These are phyloP conservation scores for Trilocha varians DNA, from an alignment of 2,888 invertebrate genomes.

Conservation along the genomic window DNA sequence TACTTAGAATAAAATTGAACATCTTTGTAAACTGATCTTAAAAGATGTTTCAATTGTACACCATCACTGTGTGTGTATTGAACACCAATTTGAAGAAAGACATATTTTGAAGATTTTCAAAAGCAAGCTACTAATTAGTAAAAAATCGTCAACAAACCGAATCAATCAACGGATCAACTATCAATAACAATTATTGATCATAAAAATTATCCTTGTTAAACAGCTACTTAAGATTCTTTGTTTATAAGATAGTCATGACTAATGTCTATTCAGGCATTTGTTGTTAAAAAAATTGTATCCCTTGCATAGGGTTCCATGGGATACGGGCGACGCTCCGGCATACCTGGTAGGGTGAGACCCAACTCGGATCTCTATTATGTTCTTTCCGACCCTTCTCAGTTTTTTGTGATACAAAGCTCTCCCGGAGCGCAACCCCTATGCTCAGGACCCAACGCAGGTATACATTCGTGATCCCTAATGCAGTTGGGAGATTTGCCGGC, in stretches of 20 bases:
- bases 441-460: conserved; percentile 49
- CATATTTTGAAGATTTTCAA: too few relatives aligned
- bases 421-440: conserved; percentile 47
- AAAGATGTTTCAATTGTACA: too few relatives aligned
- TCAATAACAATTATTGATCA: too few relatives aligned
- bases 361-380: conserved; percentile 43
- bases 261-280: not conserved
- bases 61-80: too few relatives aligned
- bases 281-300: not conserved
- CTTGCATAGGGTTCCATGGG: conserved; percentile 4
- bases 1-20: too few relatives aligned
- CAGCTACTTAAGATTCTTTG: too few relatives aligned
- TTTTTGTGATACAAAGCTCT: conserved; percentile 58
- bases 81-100: too few relatives aligned
- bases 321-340: conserved; percentile 22
- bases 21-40: too few relatives aligned
- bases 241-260: not conserved
- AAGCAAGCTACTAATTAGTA: too few relatives aligned
- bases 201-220: too few relatives aligned
- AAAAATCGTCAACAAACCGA: too few relatives aligned
- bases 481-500: conserved; percentile 42
- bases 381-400: conserved; percentile 55
- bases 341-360: conserved; percentile 36
- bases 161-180: too few relatives aligned
- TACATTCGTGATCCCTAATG: conserved; percentile 37